Percentiles rank a stretch among this genome's conserved stretches.
Evolutionary conservation across 2,888 invertebrate genomes (phyloP).

Genomic region (Perizoma flavofasciatum): DNA sequence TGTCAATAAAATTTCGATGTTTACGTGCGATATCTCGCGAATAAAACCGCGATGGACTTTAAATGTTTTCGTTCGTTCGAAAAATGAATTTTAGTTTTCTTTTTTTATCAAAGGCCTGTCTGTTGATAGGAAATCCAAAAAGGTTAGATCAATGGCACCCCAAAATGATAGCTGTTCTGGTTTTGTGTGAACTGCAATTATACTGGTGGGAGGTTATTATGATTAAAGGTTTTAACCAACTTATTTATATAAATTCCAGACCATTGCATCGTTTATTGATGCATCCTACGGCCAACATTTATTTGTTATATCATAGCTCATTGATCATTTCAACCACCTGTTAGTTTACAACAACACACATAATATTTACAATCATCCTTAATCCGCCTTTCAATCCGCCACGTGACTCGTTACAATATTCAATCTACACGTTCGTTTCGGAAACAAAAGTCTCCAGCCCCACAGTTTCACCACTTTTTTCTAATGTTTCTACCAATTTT

Average conservation of each 20-base stretch:
- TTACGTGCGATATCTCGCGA: slow-evolving; percentile 68
- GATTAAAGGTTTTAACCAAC: slow-evolving; percentile 17
- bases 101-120: slow-evolving; percentile 25
- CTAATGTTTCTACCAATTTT: slow-evolving; percentile 40
- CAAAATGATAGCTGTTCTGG: slow-evolving; percentile 1
- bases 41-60: slow-evolving; percentile 60
- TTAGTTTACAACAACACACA: too few relatives aligned
- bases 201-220: slow-evolving; percentile 5
- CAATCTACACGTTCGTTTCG: slow-evolving; percentile 35
- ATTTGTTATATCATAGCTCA: too few relatives aligned
- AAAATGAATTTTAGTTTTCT: slow-evolving; percentile 53
- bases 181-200: slow-evolving; percentile 6
- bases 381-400: background rate
- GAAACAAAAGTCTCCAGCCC: slow-evolving; percentile 28
- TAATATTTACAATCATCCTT: background rate
- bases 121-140: slow-evolving; percentile 16
- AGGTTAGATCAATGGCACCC: slow-evolving; percentile 12
- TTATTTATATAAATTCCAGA: slow-evolving; percentile 4
- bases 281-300: too few relatives aligned
- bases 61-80: slow-evolving; percentile 50
- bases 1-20: slow-evolving; percentile 76
- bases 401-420: slow-evolving; percentile 34
- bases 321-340: too few relatives aligned
- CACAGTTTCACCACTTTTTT: slow-evolving; percentile 37
- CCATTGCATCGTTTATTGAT: too few relatives aligned